These are phyloP conservation scores for Hydrolagus colliei DNA, from an alignment of 2,797 vertebrate genomes.

Conservation along the genomic window DNA sequence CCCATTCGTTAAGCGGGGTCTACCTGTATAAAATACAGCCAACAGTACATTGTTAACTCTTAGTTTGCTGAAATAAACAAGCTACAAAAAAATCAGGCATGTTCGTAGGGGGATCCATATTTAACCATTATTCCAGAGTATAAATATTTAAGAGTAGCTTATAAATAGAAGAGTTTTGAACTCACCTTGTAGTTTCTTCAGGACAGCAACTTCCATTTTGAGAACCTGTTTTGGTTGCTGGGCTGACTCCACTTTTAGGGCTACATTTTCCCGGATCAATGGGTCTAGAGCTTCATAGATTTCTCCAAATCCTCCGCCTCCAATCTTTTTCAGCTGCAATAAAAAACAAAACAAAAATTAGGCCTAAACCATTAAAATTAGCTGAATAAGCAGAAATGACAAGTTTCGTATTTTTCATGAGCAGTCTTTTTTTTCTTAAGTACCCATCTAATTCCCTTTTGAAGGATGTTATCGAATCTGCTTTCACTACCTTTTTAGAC, in stretches of 20 bases:
- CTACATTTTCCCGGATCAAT: slow-evolving; percentile 83
- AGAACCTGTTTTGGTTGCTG: slow-evolving; percentile 97
- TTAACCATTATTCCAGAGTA: too few species aligned
- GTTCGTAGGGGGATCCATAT: too few species aligned
- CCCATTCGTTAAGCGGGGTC: too few species aligned
- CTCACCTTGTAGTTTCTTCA: slow-evolving; percentile 97
- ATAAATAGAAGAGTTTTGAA: not conserved
- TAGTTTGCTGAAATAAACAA: too few species aligned
- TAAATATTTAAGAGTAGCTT: not conserved
- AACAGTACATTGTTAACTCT: too few species aligned
- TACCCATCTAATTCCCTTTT: too few species aligned
- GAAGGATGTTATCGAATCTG: too few species aligned
- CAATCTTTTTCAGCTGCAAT: slow-evolving; percentile 85
- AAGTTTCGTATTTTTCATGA: too few species aligned
- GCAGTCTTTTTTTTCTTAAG: too few species aligned
- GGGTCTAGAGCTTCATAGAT: slow-evolving; percentile 95
- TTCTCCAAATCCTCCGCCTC: slow-evolving; percentile 95
- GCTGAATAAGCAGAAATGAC: not conserved
- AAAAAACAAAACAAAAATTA: slow-evolving; percentile 36
- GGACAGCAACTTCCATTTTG: slow-evolving; percentile 97
- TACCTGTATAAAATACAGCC: too few species aligned
- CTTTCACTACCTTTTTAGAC: too few species aligned
- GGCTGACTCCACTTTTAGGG: slow-evolving; percentile 94
- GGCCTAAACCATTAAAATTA: not conserved
- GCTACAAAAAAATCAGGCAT: too few species aligned